phyloP scores from a whole-genome alignment of 1,140 invertebrate genomes.

The Hermatobates lingyangjiaoensis region DNA sequence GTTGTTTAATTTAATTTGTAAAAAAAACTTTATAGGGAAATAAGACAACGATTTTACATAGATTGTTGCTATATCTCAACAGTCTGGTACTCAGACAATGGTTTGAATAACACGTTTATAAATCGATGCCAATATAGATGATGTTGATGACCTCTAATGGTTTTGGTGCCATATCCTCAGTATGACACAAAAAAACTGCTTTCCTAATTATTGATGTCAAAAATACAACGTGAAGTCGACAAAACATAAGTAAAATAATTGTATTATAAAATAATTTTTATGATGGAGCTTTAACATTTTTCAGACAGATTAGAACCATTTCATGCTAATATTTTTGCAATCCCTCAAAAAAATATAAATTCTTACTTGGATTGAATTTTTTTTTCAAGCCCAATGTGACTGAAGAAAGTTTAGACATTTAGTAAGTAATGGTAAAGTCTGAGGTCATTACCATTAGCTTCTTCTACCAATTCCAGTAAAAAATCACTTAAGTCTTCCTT shows the following conservation, averaged over 20 bases:
- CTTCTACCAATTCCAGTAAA: slow-evolving; percentile 3
- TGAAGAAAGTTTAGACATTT: slow-evolving; percentile 47
- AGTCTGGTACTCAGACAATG: slow-evolving; percentile 84
- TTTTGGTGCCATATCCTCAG: slow-evolving; percentile 58
- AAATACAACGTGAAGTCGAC: neutral
- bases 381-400: slow-evolving; percentile 68
- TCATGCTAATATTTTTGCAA: too few relatives aligned
- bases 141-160: slow-evolving; percentile 50
- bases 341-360: too few relatives aligned
- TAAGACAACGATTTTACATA: slow-evolving; percentile 17
- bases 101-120: slow-evolving; percentile 70
- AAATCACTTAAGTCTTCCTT: neutral
- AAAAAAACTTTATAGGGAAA: slow-evolving; percentile 46
- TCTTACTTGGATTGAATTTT: slow-evolving; percentile 47
- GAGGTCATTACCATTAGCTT: slow-evolving; percentile 24
- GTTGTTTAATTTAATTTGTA: slow-evolving; percentile 54
- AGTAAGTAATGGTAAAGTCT: slow-evolving; percentile 64
- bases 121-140: slow-evolving; percentile 75
- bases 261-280: slow-evolving; percentile 56
- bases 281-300: slow-evolving; percentile 59
- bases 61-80: slow-evolving; percentile 37
- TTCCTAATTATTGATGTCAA: slow-evolving; percentile 37
- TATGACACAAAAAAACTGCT: slow-evolving; percentile 51
- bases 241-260: slow-evolving; percentile 34
- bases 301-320: too few relatives aligned